Evolutionary conservation across 2,888 invertebrate genomes (phyloP), one percentile per base, ranked within the genome.

Genomic region (Ormia ochracea): DNA sequence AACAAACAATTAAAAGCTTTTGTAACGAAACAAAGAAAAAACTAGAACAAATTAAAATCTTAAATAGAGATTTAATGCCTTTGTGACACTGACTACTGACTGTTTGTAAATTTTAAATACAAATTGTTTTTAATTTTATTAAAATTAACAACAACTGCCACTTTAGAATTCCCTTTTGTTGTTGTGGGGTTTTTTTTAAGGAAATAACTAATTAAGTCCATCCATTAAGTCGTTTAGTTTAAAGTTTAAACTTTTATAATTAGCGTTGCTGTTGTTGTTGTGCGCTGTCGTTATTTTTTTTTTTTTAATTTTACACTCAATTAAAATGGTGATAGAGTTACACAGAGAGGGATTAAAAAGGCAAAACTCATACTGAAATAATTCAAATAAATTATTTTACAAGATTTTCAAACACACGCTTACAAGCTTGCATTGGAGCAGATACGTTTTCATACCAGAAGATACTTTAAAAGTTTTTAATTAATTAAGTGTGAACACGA

Each of bases 201-300:
- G 80, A 80, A 80, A 41, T 76, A 72, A 68, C 45, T 80, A 72
- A 76, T 80, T 80, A 72, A 76, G 72, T 63, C 41, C 43, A 26
- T 76, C 76, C 72, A 80, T 76, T 80, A 76, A 80, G 61, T 17
- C 33, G 28, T 63, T 76, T 61, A 69, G 23, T 66, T 66, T 50
- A 31, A 58, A 50, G 50, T 61, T 59, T 28, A 17, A 38, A 38
- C 17, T 28, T 69, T 45, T 48, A 5, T 36, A n/a, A 17, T 2
- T 23, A 14, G 14, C 23, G 14, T 12, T 45, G 23, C 33, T 31
- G 33, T 36, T 12, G 12, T n/a, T 12, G 12, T 3, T 12, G 9
- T 10, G 10, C 12, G n/a, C 12, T 56, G 31, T 63, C 26, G 38
- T 28, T 66, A 12, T 41, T 54, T 21, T 68, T 58, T 19, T 56